phyloP scores from a whole-genome alignment of 2,797 vertebrate genomes.

The Manis javanica region DNA sequence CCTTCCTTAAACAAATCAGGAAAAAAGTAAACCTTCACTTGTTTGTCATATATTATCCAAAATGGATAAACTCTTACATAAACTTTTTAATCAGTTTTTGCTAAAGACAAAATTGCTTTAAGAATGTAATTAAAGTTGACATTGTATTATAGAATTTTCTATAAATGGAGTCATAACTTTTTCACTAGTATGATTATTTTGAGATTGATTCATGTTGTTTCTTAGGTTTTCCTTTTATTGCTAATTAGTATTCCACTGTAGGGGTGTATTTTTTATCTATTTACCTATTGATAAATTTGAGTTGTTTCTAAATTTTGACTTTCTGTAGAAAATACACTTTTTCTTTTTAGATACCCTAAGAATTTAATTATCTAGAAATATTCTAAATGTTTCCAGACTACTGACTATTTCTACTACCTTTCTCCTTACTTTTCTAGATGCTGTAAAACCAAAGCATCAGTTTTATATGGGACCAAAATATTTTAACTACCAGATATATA shows the following conservation, averaged over 20 bases:
- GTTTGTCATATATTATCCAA: not conserved
- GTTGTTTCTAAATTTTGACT: not conserved
- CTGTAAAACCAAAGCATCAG: not conserved
- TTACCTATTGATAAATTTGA: not conserved
- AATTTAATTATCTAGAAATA: not conserved
- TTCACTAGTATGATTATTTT: not conserved
- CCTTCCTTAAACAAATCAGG: not conserved
- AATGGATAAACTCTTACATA: not conserved
- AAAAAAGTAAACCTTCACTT: not conserved
- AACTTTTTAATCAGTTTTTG: not conserved
- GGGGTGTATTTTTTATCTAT: not conserved
- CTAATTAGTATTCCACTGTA: not conserved
- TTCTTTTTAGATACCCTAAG: not conserved
- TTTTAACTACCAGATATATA: not conserved
- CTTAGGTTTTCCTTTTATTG: not conserved
- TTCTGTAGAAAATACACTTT: not conserved
- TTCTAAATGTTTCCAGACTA: not conserved
- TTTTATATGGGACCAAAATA: conserved; percentile 2
- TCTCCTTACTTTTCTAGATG: conserved; percentile 43
- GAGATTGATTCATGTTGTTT: not conserved
- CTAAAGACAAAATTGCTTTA: conserved; percentile 32
- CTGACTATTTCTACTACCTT: not conserved
- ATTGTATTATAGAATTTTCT: not conserved
- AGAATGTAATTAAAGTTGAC: not conserved
- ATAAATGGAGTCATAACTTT: not conserved